Percentiles rank a stretch among this genome's conserved stretches.
Conservation (phyloP, 2,888 invertebrate genomes). For the Hipparchia semele region DNA sequence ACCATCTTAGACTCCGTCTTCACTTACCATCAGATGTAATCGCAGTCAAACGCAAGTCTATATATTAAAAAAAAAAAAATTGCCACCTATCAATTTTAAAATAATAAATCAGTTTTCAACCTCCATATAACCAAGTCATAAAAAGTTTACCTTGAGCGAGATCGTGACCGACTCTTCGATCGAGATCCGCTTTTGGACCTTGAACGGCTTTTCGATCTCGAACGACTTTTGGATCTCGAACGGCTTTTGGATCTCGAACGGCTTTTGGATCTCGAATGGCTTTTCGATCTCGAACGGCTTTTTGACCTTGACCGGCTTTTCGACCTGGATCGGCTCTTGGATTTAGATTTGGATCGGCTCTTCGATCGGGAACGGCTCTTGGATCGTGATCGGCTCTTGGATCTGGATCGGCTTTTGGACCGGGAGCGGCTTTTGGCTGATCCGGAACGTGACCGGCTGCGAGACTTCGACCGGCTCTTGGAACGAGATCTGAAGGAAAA, state of each 20-base stretch:
- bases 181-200: conserved; percentile 50
- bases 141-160: conserved; percentile 53
- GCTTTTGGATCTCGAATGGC: conserved; percentile 54
- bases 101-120: not conserved
- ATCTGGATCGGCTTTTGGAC: conserved; percentile 41
- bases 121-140: not conserved
- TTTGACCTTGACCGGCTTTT: conserved; percentile 60
- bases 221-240: conserved; percentile 57
- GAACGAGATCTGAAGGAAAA: conserved; percentile 54
- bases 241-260: conserved; percentile 61
- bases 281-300: conserved; percentile 62
- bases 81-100: too few relatives aligned
- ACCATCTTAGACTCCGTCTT: too few relatives aligned
- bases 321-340: conserved; percentile 61
- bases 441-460: conserved; percentile 61
- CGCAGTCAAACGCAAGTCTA: too few relatives aligned
- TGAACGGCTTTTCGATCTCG: conserved; percentile 49
- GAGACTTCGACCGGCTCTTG: conserved; percentile 69
- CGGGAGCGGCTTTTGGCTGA: conserved; percentile 58
- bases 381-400: not conserved
- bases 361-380: conserved; percentile 44
- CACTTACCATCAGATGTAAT: too few relatives aligned
- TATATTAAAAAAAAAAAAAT: too few relatives aligned
- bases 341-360: conserved; percentile 58
- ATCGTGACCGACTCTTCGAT: conserved; percentile 57